Base-by-base conservation (phyloP, 1,140 invertebrate species). In the Oedothorax gibbosus region DNA sequence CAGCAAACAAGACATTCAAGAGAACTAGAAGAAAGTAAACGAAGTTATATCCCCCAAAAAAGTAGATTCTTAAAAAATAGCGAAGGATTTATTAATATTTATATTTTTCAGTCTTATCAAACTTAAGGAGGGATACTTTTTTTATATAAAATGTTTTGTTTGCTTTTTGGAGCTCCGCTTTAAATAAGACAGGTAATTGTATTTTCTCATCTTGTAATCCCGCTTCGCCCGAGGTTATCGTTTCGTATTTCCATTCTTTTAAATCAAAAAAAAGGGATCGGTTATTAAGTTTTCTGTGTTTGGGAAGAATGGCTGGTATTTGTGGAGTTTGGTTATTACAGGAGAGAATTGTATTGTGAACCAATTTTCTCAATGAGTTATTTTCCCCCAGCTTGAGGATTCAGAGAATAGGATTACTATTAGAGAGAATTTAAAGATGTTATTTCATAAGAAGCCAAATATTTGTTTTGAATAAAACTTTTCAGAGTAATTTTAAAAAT, bases 161-260 rank as follows among this genome's bases (percentile, higher is more conserved):
- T 10, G 69, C 57, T 81, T 81, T 81, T 50, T 15, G 62, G 79
- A 14, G 18, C 53, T 66, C 76, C 20, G 53, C 69, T 72, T 72
- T 81, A 81, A 81, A 81, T 81, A 81, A 81, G 79, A 35, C 15
- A 56, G 68, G 20, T 81, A 81, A 81, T 81, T 81, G 79, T 81
- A 81, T 81, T 81, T 81, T 69, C 51, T 10, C 57, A 10, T 60
- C 35, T 81, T 71, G 56, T 81, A 72, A 81, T 35, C 68, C 68
- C 35, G 15, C 7, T 50, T 50, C 53, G 68, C 79, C 56, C 18
- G n/a, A 69, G 79, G 79, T 60, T 81, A 51, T 60, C 62, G 54
- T 65, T n/a, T 35, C 50, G 53, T 14, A 12, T 78, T 35, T 50
- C 11, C 35, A 20, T 62, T 49, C 60, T 8, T 65, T 35, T 35